Base-by-base conservation (phyloP, 2,888 invertebrate genomes). In the Xestia xanthographa region DNA sequence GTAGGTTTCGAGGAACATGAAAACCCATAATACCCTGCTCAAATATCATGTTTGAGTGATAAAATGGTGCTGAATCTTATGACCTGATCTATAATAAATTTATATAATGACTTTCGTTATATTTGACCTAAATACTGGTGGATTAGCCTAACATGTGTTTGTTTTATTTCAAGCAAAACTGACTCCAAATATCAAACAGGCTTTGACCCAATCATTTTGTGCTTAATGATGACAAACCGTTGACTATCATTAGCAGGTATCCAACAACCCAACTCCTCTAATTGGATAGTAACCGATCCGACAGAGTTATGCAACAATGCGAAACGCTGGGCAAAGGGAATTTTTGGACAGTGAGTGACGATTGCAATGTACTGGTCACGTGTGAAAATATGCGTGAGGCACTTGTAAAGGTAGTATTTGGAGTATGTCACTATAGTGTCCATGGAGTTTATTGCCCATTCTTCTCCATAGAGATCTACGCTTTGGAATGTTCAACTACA, bases 291-390 rank as follows among this genome's bases (percentile, higher is more conserved):
- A 6, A 17, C 34, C 38, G 22, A 56, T 34, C 20, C 14, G 20
- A 1, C 22, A 20, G 48, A 56, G 56, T 83, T 79, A 81, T 78
- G 84, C 79, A 79, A 79, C 26, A 0, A 26, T 20, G 4, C 26
- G 12, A 62, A 43, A 62, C 17, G 8, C 0, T 4, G 29, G 9
- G 9, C 29, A 43, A 50, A 26, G 34, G 56, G 56, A 56, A 75
- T 62, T 80, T 65, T 65, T 26, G 63, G 26, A 41, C 12, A 3
- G 9, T 11, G 53, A 45, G 12, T 56, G 34, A 48, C 9, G 0
- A 26, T 22, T 43, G 41, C 1, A 50, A 17, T 14, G 14, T 8
- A 43, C 1, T 14, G 20, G 20, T n/a, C 29, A 38, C 43, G 29
- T 76, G 68, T 29, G 14, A 29, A 66, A 50, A 60, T 34, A 20